Evolutionary conservation across 1,140 invertebrate species (phyloP).

Genomic region (Wiebesia pumilae): DNA sequence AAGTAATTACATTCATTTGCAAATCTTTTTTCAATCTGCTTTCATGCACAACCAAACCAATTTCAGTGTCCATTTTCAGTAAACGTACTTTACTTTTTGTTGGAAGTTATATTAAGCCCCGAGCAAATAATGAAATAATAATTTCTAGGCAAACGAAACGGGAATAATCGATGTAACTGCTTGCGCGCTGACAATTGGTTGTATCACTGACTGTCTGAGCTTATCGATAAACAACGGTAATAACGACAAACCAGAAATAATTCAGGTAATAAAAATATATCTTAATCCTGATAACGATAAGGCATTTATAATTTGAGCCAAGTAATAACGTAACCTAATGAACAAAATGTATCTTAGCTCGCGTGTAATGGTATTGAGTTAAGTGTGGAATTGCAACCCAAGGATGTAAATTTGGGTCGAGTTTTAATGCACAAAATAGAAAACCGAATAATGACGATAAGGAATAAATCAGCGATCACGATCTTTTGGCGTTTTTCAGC

Average conservation of each 20-base stretch:
- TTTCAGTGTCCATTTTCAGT: too few relatives aligned
- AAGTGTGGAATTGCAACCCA: conserved; percentile 59
- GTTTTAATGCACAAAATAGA: conserved; percentile 58
- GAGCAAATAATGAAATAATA: background rate
- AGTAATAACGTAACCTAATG: background rate
- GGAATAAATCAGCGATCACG: conserved; percentile 57
- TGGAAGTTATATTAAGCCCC: too few relatives aligned
- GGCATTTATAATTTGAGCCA: background rate
- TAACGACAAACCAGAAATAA: conserved; percentile 59
- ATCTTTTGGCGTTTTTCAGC: conserved; percentile 59
- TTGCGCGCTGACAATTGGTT: conserved; percentile 54
- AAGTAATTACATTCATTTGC: conserved; percentile 44
- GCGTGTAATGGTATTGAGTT: conserved; percentile 57
- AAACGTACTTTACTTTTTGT: too few relatives aligned
- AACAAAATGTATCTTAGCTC: conserved; percentile 53
- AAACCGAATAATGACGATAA: conserved; percentile 50
- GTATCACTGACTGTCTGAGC: conserved; percentile 53
- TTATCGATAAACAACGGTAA: conserved; percentile 55
- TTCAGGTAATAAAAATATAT: conserved; percentile 55
- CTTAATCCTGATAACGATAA: background rate
- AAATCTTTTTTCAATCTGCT: conserved; percentile 8
- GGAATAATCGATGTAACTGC: conserved; percentile 58
- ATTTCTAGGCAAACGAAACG: conserved; percentile 49
- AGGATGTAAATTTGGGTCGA: conserved; percentile 59
- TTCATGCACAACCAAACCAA: background rate